Evolutionary conservation across 2,888 invertebrate species (phyloP), one percentile per base, ranked within the genome.

Genomic region (Dastarcus helophoroides): DNA sequence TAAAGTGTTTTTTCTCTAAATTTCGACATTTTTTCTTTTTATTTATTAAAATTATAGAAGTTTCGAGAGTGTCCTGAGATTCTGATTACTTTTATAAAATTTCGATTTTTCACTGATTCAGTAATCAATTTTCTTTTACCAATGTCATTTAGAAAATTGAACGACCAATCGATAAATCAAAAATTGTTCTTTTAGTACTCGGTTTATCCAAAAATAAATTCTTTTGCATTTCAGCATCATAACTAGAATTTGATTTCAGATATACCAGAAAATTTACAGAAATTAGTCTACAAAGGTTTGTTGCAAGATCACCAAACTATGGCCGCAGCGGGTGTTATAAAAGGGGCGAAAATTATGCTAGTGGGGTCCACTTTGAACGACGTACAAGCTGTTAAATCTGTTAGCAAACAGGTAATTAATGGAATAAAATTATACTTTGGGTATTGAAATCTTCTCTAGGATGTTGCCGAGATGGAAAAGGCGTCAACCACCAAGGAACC

Each of bases 351-450:
- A 68, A 76, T 90, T 29, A 85, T 90, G 86, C 76, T 90, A 41
- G 83, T 91, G 35, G 90, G 90, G 31, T 88, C 88, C 19, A 88
- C 85, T 50, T 69, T 89, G 60, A 81, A 79, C 58, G 89, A 90
- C 53, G 80, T 90, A 32, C 62, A 89, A 48, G 78, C 83, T 43
- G 79, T 89, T 31, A 80, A 81, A 37, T 74, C 79, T 50, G 79
- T 81, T 42, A 73, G 75, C 46, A 68, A 69, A 51, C 76, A 77
- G 66, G 74, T 29, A 1, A 27, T 27, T 31, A 27, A 7, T 9
- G 23, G 9, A 23, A 5, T n/a, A 23, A 23, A 6, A 23, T 23
- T 10, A 6, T n/a, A 23, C 5, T 8, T 9, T 9, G 23, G 9
- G 7, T 9, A 23, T 23, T 17, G 19, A 29, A n/a, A 31, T 43